Evolutionary conservation across 1,140 invertebrate genomes (phyloP).

Genomic region (Orius laevigatus): DNA sequence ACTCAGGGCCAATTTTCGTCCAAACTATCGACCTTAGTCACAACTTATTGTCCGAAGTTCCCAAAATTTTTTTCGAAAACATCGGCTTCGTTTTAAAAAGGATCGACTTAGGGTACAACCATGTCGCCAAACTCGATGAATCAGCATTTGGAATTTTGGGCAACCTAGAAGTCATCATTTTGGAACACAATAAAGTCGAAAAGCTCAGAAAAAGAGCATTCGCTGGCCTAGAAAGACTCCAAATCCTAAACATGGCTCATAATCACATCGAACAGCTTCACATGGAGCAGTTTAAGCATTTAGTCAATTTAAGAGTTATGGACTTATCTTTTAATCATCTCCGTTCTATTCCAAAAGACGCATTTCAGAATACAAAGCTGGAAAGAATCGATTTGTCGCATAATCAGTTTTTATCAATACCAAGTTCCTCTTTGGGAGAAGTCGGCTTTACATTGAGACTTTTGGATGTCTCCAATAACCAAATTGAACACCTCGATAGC

Average conservation of each 20-base stretch:
- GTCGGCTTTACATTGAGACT: constrained; percentile 55
- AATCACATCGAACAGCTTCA: constrained; percentile 60
- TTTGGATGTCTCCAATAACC: constrained; percentile 62
- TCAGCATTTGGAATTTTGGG: constrained; percentile 51
- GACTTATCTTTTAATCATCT: constrained; percentile 60
- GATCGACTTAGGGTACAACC: constrained; percentile 55
- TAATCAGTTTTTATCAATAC: constrained; percentile 61
- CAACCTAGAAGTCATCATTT: constrained; percentile 52
- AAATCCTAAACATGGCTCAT: constrained; percentile 61
- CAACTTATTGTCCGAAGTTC: constrained; percentile 46
- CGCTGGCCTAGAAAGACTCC: constrained; percentile 48
- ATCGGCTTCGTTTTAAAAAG: constrained; percentile 42
- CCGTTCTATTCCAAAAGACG: constrained; percentile 53
- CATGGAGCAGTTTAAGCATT: constrained; percentile 64
- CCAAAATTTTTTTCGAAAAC: constrained; percentile 40
- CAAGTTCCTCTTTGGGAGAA: constrained; percentile 49
- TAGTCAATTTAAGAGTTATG: constrained; percentile 54
- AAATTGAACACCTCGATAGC: constrained; percentile 70
- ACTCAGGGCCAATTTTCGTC: constrained; percentile 28
- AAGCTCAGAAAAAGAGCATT: constrained; percentile 56
- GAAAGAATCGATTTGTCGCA: constrained; percentile 62
- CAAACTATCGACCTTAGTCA: constrained; percentile 52
- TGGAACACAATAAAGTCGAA: constrained; percentile 56
- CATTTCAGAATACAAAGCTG: constrained; percentile 59
- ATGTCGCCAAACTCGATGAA: constrained; percentile 46